Evolutionary conservation across 1,140 invertebrate species (phyloP), one percentile per base, ranked within the genome.

Genomic region (Ceratitis capitata): DNA sequence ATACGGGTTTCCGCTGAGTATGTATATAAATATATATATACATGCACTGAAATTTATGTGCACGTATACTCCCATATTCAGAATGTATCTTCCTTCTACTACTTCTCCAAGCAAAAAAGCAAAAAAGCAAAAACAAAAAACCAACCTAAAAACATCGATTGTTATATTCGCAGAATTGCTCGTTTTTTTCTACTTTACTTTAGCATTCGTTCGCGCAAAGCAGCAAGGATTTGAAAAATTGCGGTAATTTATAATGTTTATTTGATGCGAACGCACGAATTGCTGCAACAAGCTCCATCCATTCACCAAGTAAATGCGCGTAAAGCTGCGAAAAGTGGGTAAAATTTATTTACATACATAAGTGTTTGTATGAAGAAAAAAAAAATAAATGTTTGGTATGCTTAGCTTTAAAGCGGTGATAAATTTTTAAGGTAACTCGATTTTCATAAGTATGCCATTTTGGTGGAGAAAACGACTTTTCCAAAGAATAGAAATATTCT

Each of bases 181-280:
- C 1, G 3, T 49, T 3, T 49, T 49, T 3, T 49, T 49, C 2
- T 64, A 12, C 7, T 78, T 74, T 69, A 35, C 7, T 78, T 74
- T 69, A 35, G 3, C 39, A 16, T 32, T 39, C n/a, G 29, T 74
- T 47, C 39, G 4, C 39, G 23, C 45, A 78, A 78, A 45, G 69
- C 69, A 19, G 9, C 32, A 42, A 45, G 69, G 69, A 78, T 78
- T 78, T 78, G 69, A 78, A 78, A 78, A 78, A 78, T 78, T 78
- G 69, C 42, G 69, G 69, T 78, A 78, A 78, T 78, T 78, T 78
- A 78, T 78, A 78, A 78, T 78, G 69, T 78, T 78, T 78, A 78
- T 78, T 78, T 78, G 69, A 78, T 78, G 69, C 69, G 69, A 78
- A 78, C 32, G 32, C 61, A 69, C 39, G 69, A 78, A 78, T 35